phyloP scores from a whole-genome alignment of 2,113 vertebrate species.

The Tyrannus savana region DNA sequence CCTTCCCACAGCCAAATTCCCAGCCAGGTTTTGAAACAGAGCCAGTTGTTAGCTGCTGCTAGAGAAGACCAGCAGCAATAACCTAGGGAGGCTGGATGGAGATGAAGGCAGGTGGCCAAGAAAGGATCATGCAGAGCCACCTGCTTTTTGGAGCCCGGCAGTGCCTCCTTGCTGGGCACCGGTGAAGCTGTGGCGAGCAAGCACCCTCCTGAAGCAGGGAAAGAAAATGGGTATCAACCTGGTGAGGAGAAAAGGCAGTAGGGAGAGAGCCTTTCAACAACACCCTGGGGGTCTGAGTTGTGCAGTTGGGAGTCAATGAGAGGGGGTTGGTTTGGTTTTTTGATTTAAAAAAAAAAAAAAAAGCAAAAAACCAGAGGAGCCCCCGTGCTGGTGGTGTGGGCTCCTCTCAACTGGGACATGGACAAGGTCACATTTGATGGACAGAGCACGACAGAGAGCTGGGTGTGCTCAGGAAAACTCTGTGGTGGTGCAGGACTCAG shows the following conservation, averaged over 20 bases:
- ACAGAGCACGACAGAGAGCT: accelerated
- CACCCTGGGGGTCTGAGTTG: not conserved
- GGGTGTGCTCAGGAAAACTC: not conserved
- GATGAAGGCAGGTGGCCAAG: not conserved
- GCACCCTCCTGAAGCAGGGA: not conserved
- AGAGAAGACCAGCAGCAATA: not conserved
- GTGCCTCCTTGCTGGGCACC: not conserved
- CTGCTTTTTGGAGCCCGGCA: not conserved
- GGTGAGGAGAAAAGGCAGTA: not conserved
- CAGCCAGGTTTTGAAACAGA: not conserved
- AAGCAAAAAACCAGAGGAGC: not conserved
- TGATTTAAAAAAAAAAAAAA: not conserved
- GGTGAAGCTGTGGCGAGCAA: not conserved
- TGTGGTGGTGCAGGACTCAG: not conserved
- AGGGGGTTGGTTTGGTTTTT: not conserved
- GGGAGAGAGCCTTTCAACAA: not conserved
- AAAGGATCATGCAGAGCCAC: not conserved
- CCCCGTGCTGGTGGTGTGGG: accelerated
- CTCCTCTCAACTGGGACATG: accelerated
- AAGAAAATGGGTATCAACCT: not conserved
- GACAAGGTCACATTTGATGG: not conserved
- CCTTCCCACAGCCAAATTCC: not conserved
- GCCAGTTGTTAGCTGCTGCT: slow-evolving; percentile 10
- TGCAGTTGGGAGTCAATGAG: not conserved
- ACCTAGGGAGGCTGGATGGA: not conserved